phyloP scores from a whole-genome alignment of 1,140 invertebrate species.

The Drosophila sucinea region DNA sequence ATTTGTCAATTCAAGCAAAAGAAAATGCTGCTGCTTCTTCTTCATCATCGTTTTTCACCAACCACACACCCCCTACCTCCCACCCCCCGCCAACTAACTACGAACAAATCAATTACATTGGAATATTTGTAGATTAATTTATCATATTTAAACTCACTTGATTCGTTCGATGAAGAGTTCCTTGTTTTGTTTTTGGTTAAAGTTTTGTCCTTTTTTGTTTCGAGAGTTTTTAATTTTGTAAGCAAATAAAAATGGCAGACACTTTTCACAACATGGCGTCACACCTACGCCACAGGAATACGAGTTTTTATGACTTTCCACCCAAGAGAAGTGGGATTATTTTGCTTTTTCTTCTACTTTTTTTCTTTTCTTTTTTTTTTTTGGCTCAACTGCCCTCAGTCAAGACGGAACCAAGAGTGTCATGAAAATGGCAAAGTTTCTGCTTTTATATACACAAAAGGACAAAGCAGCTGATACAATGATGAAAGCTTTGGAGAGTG shows the following conservation, averaged over 20 bases:
- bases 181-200: constrained; percentile 6
- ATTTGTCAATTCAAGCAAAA: constrained; percentile 20
- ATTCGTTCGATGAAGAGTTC: background rate
- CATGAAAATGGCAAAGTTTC: constrained; percentile 48
- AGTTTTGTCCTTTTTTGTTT: constrained; percentile 37
- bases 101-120: constrained; percentile 3
- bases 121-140: background rate
- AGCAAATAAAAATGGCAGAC: constrained; percentile 61
- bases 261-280: constrained; percentile 81
- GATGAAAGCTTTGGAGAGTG: background rate
- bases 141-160: background rate
- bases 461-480: constrained; percentile 7
- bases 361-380: background rate
- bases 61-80: background rate
- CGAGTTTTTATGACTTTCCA: constrained; percentile 9
- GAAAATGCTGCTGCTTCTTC: background rate
- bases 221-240: constrained; percentile 32
- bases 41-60: constrained; percentile 11
- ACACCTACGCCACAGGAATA: constrained; percentile 64
- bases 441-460: constrained; percentile 58
- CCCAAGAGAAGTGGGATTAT: background rate
- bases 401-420: constrained; percentile 72
- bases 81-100: background rate
- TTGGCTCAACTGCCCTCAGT: constrained; percentile 37
- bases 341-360: background rate